Evolutionary conservation across 1,140 invertebrate genomes (phyloP).

Genomic region (Chelonus insularis): DNA sequence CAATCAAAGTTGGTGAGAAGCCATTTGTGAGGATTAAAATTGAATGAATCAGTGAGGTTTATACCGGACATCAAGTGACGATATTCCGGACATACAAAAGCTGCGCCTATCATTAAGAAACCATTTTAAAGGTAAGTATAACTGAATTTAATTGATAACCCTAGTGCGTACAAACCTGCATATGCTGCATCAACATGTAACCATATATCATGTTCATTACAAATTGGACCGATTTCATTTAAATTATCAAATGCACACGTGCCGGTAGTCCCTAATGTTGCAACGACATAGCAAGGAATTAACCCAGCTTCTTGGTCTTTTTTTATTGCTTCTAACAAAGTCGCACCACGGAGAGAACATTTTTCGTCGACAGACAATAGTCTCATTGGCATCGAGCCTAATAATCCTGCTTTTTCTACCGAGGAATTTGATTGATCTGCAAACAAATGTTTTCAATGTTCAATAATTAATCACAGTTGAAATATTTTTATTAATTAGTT

Average conservation of each 20-base stretch:
- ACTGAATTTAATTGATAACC: no score
- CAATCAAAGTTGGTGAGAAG: slow-evolving; percentile 91
- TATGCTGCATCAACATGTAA: slow-evolving; percentile 90
- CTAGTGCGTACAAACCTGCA: slow-evolving; percentile 63
- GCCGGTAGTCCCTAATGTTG: slow-evolving; percentile 89
- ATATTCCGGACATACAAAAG: slow-evolving; percentile 90
- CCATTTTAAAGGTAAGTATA: no score
- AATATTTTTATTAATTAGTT: not conserved
- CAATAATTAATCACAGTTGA: slow-evolving; percentile 21
- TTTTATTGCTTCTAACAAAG: slow-evolving; percentile 73
- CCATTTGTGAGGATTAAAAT: slow-evolving; percentile 93
- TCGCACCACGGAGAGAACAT: slow-evolving; percentile 74
- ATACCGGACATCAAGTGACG: slow-evolving; percentile 78
- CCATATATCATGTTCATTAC: slow-evolving; percentile 77
- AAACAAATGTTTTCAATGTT: not conserved
- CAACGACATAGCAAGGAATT: slow-evolving; percentile 80
- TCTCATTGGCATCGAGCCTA: slow-evolving; percentile 81
- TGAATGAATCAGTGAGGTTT: slow-evolving; percentile 82
- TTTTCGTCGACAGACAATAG: slow-evolving; percentile 76
- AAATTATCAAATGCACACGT: slow-evolving; percentile 92
- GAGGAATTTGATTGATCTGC: slow-evolving; percentile 87
- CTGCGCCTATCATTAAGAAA: slow-evolving; percentile 69
- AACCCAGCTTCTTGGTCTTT: slow-evolving; percentile 73
- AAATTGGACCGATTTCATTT: slow-evolving; percentile 79
- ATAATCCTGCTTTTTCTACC: slow-evolving; percentile 83